phyloP scores from a whole-genome alignment of 2,888 invertebrate genomes.

The Drosophila tanythrix region DNA sequence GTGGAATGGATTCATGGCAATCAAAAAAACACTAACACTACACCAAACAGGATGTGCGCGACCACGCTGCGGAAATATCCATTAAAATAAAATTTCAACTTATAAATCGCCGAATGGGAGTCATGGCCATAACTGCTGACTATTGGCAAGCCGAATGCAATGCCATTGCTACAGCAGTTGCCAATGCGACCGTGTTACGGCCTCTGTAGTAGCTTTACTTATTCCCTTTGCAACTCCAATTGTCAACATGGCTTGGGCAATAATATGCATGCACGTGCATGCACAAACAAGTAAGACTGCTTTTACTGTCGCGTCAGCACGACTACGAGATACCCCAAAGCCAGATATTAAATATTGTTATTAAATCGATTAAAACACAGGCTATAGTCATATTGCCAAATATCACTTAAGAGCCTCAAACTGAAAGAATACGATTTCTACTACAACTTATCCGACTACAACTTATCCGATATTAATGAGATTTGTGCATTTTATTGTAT shows the following conservation, averaged over 20 bases:
- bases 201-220: slow-evolving; percentile 36
- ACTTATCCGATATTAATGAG: not conserved
- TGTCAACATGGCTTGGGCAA: slow-evolving; percentile 63
- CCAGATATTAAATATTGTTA: not conserved
- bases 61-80: slow-evolving; percentile 73
- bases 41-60: slow-evolving; percentile 60
- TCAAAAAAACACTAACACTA: slow-evolving; percentile 34
- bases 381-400: not conserved
- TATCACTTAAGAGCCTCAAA: not conserved
- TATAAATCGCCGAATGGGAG: slow-evolving; percentile 69
- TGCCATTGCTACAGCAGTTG: slow-evolving; percentile 16
- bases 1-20: not conserved
- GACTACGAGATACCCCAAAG: not conserved
- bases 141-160: slow-evolving; percentile 28
- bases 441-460: not conserved
- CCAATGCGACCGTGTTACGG: slow-evolving; percentile 13
- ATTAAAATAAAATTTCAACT: slow-evolving; percentile 77
- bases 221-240: slow-evolving; percentile 51
- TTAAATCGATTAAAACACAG: not conserved
- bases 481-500: not conserved
- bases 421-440: not conserved
- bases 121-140: slow-evolving; percentile 32
- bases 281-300: not conserved
- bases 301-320: not conserved
- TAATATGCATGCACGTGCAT: slow-evolving; percentile 24